These are phyloP conservation scores for Eilema griseolum DNA, from an alignment of 2,888 invertebrate genomes.

Conservation along the genomic window DNA sequence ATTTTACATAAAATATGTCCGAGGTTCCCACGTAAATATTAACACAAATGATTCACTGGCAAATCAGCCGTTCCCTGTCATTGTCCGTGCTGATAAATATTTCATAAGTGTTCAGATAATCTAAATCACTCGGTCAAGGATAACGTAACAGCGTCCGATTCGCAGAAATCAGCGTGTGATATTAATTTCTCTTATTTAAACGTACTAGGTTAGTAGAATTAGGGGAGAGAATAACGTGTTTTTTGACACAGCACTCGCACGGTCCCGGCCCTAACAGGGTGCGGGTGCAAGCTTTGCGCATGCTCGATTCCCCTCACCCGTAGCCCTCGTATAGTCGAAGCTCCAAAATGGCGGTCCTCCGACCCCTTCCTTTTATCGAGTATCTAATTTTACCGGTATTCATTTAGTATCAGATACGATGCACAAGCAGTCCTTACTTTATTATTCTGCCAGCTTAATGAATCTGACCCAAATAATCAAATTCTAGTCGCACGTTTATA, in stretches of 20 bases:
- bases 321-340: slow-evolving; percentile 73
- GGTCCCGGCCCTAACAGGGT: slow-evolving; percentile 82
- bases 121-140: slow-evolving; percentile 18
- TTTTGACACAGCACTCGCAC: slow-evolving; percentile 83
- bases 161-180: slow-evolving; percentile 63
- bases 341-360: slow-evolving; percentile 84
- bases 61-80: slow-evolving; percentile 76
- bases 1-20: slow-evolving; percentile 50
- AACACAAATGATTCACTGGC: slow-evolving; percentile 65
- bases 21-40: slow-evolving; percentile 55
- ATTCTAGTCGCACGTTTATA: slow-evolving; percentile 5
- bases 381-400: slow-evolving; percentile 85
- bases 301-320: slow-evolving; percentile 80
- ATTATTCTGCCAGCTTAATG: slow-evolving; percentile 53
- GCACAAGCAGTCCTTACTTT: slow-evolving; percentile 58
- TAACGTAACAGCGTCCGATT: slow-evolving; percentile 42
- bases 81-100: slow-evolving; percentile 62
- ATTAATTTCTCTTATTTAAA: slow-evolving; percentile 75
- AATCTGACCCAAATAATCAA: slow-evolving; percentile 19
- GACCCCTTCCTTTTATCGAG: slow-evolving; percentile 85
- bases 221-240: slow-evolving; percentile 85
- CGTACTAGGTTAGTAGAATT: slow-evolving; percentile 84
- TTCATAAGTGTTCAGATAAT: slow-evolving; percentile 35
- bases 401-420: slow-evolving; percentile 73
- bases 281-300: slow-evolving; percentile 78